Evolutionary conservation across 2,888 invertebrate genomes (phyloP), one percentile per base, ranked within the genome.

Genomic region (Tachina grossa): DNA sequence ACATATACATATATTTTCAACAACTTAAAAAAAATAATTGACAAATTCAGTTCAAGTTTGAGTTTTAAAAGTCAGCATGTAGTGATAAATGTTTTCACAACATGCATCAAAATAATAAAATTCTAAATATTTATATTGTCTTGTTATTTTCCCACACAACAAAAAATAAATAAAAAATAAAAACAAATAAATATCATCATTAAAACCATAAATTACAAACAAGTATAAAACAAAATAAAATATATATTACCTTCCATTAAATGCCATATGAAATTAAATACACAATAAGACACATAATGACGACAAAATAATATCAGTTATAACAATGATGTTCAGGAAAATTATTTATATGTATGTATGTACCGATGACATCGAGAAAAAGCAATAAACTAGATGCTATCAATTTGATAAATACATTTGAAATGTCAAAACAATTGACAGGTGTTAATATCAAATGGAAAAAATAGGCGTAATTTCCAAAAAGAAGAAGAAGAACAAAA

Each of bases 381-480:
- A 39, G 11, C 53, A 71, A 79, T 63, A 63, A 63, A 63, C 19
- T 45, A 45, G 19, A 14, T 79, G 63, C 63, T 63, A 79, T 55
- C 51, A 43, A 71, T 63, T 71, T 78, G 51, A 31, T 78, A 71
- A 79, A 71, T 79, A 53, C 71, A 61, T 47, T 79, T 63, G 55
- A 71, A 63, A 79, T 63, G 45, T 66, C 65, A 66, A 43, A 47
- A 9, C 16, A 71, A 16, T 31, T 57, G 57, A 57, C 45, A 47
- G 16, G 31, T 63, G 19, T 43, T 47, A 66, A 47, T 22, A 49
- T 49, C n/a, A 22, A 31, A 65, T 16, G 41, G 9, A n/a, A 9
- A n/a, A 65, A n/a, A 1, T 22, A n/a, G 31, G 31, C 31, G 5
- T 31, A 9, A n/a, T 65, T 31, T 13, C 4, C 0, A 6, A 14